phyloP scores from a whole-genome alignment of 2,797 vertebrate species.

The Buphagus erythrorhynchus region DNA sequence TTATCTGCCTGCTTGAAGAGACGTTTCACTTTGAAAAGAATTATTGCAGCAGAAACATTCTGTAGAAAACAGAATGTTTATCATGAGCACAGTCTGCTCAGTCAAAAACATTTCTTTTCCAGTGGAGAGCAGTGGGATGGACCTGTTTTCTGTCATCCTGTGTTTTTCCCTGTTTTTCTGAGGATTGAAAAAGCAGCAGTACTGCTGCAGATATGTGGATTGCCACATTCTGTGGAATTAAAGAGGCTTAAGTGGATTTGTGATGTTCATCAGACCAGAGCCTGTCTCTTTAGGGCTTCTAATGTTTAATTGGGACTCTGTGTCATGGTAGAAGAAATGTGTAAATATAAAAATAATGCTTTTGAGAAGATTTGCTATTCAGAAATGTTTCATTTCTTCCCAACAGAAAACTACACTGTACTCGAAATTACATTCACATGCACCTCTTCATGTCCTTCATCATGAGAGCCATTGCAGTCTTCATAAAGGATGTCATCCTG shows the following conservation, averaged over 20 bases:
- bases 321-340: background rate
- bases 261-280: background rate
- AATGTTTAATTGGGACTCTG: background rate
- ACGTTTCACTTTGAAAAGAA: background rate
- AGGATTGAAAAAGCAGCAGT: background rate
- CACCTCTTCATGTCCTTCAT: conserved; percentile 96
- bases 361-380: background rate
- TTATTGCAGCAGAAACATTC: background rate
- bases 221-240: background rate
- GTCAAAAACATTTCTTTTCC: background rate
- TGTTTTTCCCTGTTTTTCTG: background rate
- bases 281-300: background rate
- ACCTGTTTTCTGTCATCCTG: background rate
- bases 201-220: background rate
- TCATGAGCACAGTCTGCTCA: background rate
- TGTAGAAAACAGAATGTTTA: background rate
- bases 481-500: conserved; percentile 91
- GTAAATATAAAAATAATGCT: background rate
- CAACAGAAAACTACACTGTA: conserved; percentile 94
- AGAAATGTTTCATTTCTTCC: background rate
- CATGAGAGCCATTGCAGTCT: conserved; percentile 91
- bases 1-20: background rate
- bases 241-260: conserved; percentile 30
- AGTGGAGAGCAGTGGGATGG: background rate
- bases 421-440: conserved; percentile 96